Evolutionary conservation across 30 jellyfish, hydroid and myxozoan genomes (phyloP), one percentile per base, ranked within the genome.

Genomic region (Euphysa ruthae): DNA sequence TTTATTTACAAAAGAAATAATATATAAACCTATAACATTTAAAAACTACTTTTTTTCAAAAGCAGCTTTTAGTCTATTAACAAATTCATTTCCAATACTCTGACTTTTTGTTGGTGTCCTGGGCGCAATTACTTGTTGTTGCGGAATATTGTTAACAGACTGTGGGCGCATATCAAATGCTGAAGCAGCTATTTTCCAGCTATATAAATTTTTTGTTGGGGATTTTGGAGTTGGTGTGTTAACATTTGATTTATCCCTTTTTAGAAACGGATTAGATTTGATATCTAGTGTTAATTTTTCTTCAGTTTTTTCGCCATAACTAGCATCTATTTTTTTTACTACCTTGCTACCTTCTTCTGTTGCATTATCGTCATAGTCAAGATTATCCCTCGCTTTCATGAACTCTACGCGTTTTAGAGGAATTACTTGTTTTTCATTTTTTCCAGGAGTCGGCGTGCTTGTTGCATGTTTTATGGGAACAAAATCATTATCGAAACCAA

Each of bases 101-200:
- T 35, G 23, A 24, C 15, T 42, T 32, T 42, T 43, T 12, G 77
- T 43, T 6, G 70, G 43, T 16, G 42, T 30, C 16, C 20, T 30
- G n/a, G n/a, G n/a, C n/a, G n/a, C n/a, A 4, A 49, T 6, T 32
- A 12, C 31, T 34, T 34, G 25, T 1, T 22, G 55, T 18, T 25
- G 75, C 21, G 44, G 51, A 20, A 16, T 34, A 43, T 21, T 49
- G 22, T 68, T 73, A 4, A 73, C 50, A 3, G 80, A 68, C 32
- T 49, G 74, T 26, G 80, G 80, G 15, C 80, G 74, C 80, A 68
- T 68, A 52, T 68, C 80, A 43, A 68, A 68, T 31, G 25, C 27
- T 4, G 34, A 43, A 20, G 54, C 54, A 7, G 30, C 74, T 16
- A n/a, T 31, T 43, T 57, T 13, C n/a, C n/a, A n/a, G n/a, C n/a